Conservation (phyloP, 2,113 vertebrate species). For the Apaloderma vittatum region DNA sequence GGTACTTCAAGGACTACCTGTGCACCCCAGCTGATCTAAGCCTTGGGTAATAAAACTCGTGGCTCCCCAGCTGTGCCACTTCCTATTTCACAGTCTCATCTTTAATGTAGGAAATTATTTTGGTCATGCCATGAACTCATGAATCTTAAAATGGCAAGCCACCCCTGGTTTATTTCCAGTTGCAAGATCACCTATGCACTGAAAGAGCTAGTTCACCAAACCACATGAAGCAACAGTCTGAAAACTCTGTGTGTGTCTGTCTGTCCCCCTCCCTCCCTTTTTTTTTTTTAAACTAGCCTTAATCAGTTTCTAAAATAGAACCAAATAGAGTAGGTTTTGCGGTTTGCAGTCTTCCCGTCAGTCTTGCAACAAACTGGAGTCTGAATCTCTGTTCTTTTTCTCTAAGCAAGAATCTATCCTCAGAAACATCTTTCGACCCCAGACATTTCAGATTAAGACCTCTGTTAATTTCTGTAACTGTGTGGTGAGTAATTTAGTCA, state of each 20-base stretch:
- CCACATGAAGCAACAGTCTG: background rate
- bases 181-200: background rate
- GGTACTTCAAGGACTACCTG: background rate
- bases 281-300: background rate
- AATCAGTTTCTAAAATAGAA: background rate
- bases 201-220: background rate
- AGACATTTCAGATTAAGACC: background rate
- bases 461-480: background rate
- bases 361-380: background rate
- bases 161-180: background rate
- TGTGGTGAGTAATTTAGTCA: background rate
- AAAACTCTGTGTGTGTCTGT: background rate
- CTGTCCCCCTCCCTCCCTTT: rapidly evolving
- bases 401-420: background rate
- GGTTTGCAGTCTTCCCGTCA: background rate
- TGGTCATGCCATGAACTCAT: background rate
- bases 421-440: background rate
- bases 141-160: background rate
- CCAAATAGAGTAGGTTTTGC: background rate
- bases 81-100: background rate
- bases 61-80: background rate
- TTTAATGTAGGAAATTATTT: background rate
- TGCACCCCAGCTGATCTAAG: background rate
- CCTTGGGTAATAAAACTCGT: background rate
- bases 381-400: background rate